phyloP scores from a whole-genome alignment of 2,113 vertebrate genomes.

The Oceanites oceanicus region DNA sequence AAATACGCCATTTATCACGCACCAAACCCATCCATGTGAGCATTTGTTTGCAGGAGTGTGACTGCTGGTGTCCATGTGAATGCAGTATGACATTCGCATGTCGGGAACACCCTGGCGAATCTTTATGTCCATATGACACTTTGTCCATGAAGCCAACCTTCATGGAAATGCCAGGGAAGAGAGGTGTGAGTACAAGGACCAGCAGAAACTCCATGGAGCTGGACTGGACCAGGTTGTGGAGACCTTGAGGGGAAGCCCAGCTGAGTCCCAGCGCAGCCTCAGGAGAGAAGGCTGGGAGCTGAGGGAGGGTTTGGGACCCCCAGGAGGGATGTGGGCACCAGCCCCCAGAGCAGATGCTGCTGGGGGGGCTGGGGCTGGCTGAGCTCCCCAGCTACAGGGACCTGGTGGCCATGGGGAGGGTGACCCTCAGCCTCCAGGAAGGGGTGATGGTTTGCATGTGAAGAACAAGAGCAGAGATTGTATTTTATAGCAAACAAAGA shows the following conservation, averaged over 20 bases:
- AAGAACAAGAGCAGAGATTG: background rate
- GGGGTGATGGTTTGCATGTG: background rate
- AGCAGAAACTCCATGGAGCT: background rate
- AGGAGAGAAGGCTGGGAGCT: background rate
- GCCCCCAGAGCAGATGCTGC: background rate
- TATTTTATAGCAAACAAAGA: background rate
- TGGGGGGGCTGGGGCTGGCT: background rate
- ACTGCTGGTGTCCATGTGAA: background rate
- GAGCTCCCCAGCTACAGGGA: background rate
- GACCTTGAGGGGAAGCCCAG: rapidly evolving
- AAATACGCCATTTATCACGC: background rate
- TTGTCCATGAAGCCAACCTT: background rate
- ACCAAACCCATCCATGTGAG: background rate
- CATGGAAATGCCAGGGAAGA: background rate
- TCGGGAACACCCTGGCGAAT: background rate
- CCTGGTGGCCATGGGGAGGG: background rate
- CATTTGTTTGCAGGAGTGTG: background rate
- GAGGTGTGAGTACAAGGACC: background rate
- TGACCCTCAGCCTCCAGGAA: background rate
- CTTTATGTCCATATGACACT: background rate
- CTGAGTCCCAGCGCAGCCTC: background rate
- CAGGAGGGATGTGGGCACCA: rapidly evolving
- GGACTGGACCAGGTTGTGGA: background rate
- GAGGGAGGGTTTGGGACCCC: background rate
- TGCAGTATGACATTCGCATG: background rate